A percentile compares a stretch with the other conserved stretches of the same genome.
Evolutionary conservation across 2,888 invertebrate species (phyloP).

Genomic region (Diarsia mendica): DNA sequence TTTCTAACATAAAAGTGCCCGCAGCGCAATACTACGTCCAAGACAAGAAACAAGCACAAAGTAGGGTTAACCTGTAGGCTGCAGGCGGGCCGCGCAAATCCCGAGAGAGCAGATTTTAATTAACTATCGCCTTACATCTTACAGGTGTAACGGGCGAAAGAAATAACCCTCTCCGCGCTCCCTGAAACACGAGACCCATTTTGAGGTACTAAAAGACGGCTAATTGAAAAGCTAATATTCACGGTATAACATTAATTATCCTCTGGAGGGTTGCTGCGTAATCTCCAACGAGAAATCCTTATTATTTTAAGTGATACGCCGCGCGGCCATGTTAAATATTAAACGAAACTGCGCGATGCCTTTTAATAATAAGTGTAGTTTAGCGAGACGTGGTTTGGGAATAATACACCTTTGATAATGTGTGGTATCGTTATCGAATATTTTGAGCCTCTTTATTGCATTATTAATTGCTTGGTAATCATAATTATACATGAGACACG

Average conservation of each 20-base stretch:
- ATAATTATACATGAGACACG: background rate
- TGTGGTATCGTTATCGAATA: conserved; percentile 46
- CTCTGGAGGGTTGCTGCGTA: conserved; percentile 82
- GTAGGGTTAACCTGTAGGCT: conserved; percentile 46
- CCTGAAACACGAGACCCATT: conserved; percentile 82
- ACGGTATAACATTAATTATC: conserved; percentile 88
- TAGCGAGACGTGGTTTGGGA: conserved; percentile 60
- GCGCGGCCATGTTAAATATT: conserved; percentile 75
- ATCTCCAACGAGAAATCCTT: conserved; percentile 83
- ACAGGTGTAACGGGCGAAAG: conserved; percentile 74
- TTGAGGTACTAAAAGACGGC: conserved; percentile 86
- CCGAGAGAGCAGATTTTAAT: conserved; percentile 83
- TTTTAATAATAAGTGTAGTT: conserved; percentile 64
- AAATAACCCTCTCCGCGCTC: conserved; percentile 73
- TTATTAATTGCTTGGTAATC: conserved; percentile 42
- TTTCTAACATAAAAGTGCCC: conserved; percentile 24
- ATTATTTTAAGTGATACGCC: conserved; percentile 84
- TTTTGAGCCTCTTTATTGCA: conserved; percentile 26
- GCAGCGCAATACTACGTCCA: conserved; percentile 14
- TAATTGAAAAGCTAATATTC: conserved; percentile 90
- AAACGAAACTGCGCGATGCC: conserved; percentile 70
- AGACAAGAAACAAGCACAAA: conserved; percentile 38
- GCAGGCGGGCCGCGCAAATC: conserved; percentile 76
- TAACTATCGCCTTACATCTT: conserved; percentile 84
- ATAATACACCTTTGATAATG: conserved; percentile 59